Evolutionary conservation across 2,888 invertebrate genomes (phyloP), one percentile per base, ranked within the genome.

Genomic region (Polyploca ridens): DNA sequence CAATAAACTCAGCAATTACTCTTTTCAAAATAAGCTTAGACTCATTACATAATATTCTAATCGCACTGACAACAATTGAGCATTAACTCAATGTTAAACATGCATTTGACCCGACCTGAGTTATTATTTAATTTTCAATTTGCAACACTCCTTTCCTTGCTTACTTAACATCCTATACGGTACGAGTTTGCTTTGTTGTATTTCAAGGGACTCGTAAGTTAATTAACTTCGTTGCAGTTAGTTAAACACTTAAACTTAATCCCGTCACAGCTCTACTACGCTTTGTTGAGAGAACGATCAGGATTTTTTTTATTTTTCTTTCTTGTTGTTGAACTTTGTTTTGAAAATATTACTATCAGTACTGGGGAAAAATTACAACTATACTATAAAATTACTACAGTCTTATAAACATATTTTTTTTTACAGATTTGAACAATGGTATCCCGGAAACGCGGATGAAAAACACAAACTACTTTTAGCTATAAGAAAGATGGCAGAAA

Each of bases 191-290:
- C 60, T 44, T 60, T 58, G 41, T 60, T 68, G 62, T 67, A 62
- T 16, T 63, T 58, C 57, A 63, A 58, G n/a, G 33, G 58, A 57
- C 54, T 63, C 11, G 57, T 59, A 59, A 63, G 58, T 59, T 49
- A 33, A 63, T 63, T 63, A 58, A n/a, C 35, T 14, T 35, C 65
- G 64, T 72, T 66, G 62, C 74, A 74, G 74, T 73, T 78, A 69
- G 72, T 72, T 74, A 64, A 75, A 71, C 72, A 66, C 68, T 73
- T 70, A 66, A 65, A 69, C 63, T 68, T 67, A 72, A 75, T 69
- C 65, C 59, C 62, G 65, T 68, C 63, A 65, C 62, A 65, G 65
- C 33, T 58, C 27, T 74, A 71, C 69, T 70, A 66, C 67, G 71
- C 68, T 73, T 77, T 73, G 72, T 67, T 69, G 68, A 72, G n/a